Base-by-base conservation (phyloP, 2,797 vertebrate genomes). In the Podarcis lilfordi region DNA sequence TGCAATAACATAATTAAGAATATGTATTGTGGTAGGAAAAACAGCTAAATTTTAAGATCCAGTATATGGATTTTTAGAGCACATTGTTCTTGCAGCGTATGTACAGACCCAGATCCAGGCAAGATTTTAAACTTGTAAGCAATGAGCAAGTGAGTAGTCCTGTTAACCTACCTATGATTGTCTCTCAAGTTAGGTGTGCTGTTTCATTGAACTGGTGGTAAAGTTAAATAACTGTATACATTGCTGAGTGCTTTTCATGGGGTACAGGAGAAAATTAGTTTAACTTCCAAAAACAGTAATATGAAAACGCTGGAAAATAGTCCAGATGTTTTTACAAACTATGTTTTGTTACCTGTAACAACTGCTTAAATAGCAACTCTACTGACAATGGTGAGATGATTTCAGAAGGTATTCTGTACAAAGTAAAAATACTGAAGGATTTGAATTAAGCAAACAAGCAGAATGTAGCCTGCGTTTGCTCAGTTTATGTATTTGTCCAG, bases 71-170 rank as follows among this genome's bases (percentile, higher is more conserved):
- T 7, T 35, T 68, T 15, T 89, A 82, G 61, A 27, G 59, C 79
- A 0, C 84, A 92, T 72, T 89, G 77, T 90, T 93, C 87, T 91
- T 86, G 85, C 85, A 79, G 86, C 2, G 0, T 68, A 87, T 89
- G 79, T 86, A 85, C 86, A 94, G 91, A 86, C 90, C 82, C 87
- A 87, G 93, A 88, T 92, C 79, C 71, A 86, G 69, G 25, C 83
- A 86, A 85, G 83, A 88, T 75, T 89, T 19, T 21, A 64, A 82
- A n/a, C 40, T 71, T 86, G 37, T 2, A 78, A 79, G 25, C 17
- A 25, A 0, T 74, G 35, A 80, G 83, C 83, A 86, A 19, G 1
- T 88, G 88, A 91, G 92, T n/a, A n/a, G 71, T 37, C 82, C 71
- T 89, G 74, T 75, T 32, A 45, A 83, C 0, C 32, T 88, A 40